A percentile compares a stretch with the other conserved stretches of the same genome.
Conservation (phyloP, 2,797 vertebrate species). For the Cuculus canorus region DNA sequence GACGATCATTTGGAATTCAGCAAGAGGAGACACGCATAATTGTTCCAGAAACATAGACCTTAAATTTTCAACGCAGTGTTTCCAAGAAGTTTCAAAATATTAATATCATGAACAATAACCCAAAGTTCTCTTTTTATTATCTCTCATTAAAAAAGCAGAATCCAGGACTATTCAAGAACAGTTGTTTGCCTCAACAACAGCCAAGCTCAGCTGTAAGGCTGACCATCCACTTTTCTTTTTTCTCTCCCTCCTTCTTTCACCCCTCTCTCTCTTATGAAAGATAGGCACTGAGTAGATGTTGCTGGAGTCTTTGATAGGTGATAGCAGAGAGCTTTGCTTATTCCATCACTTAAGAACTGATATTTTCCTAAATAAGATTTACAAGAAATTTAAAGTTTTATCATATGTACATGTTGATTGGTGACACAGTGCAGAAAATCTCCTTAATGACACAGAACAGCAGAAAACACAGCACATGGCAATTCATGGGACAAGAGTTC, state of each 20-base stretch:
- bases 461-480: neutral
- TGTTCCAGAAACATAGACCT: neutral
- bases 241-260: neutral
- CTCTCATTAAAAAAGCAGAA: neutral
- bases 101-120: neutral
- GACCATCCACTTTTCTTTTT: neutral
- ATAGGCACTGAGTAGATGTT: neutral
- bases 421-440: neutral
- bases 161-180: neutral
- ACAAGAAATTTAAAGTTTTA: neutral
- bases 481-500: neutral
- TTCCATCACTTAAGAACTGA: neutral
- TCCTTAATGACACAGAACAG: neutral
- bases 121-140: slow-evolving; percentile 43
- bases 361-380: neutral
- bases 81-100: slow-evolving; percentile 42
- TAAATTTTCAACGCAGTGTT: slow-evolving; percentile 29
- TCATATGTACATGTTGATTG: neutral
- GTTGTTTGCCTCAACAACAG: neutral
- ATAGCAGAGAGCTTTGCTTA: neutral
- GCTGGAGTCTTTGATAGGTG: neutral
- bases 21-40: neutral
- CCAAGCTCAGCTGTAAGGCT: neutral
- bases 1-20: neutral
- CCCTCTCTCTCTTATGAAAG: neutral